Percentiles rank a stretch among this genome's conserved stretches.
These are phyloP conservation scores for Hiodon alosoides DNA, from an alignment of 2,113 vertebrate species.

Conservation along the genomic window DNA sequence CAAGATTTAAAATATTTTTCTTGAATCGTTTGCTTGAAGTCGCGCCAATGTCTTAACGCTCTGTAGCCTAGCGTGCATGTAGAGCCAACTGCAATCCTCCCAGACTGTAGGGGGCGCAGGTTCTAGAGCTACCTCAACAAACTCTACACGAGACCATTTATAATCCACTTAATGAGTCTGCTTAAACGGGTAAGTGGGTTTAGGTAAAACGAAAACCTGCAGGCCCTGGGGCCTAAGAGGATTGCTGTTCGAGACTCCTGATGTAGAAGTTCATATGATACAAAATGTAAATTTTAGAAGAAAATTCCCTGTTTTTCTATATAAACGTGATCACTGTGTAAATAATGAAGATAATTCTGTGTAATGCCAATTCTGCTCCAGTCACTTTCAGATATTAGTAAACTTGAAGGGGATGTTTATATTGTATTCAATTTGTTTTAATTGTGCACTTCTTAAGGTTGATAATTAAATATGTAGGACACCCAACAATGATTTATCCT, in stretches of 20 bases:
- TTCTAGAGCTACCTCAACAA: too few relatives aligned
- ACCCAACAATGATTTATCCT: not conserved
- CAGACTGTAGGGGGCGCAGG: too few relatives aligned
- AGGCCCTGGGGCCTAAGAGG: not conserved
- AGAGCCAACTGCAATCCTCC: too few relatives aligned
- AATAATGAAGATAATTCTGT: not conserved
- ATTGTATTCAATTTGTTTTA: not conserved
- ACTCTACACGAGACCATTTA: too few relatives aligned
- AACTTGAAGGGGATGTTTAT: too few relatives aligned
- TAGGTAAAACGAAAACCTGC: too few relatives aligned
- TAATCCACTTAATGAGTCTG: too few relatives aligned
- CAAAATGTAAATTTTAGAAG: not conserved
- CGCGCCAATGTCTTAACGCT: too few relatives aligned
- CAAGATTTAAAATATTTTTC: too few relatives aligned
- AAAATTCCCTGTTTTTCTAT: not conserved
- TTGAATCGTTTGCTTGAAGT: too few relatives aligned
- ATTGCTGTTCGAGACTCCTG: not conserved
- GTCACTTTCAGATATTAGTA: not conserved
- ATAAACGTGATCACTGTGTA: not conserved
- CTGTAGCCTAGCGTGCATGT: too few relatives aligned
- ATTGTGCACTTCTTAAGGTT: not conserved
- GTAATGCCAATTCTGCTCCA: not conserved
- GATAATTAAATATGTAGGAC: conserved; percentile 4
- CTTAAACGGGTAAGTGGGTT: too few relatives aligned
- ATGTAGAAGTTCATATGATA: not conserved